Percentiles rank a stretch among this genome's conserved stretches.
phyloP scores from a whole-genome alignment of 2,113 vertebrate species.

The Danio rerio region GRCz12tu NC_133197.1:14378001-14378500 shows the following conservation, averaged over 20 bases:
- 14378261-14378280: slow-evolving; percentile 33
- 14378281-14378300: not conserved
- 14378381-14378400: slow-evolving; percentile 39
- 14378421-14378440: slow-evolving; percentile 52
- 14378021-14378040: not conserved
- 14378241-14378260: not conserved
- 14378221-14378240: not conserved
- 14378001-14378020: not conserved
- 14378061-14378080: not conserved
- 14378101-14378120: not conserved
- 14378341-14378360: slow-evolving; percentile 42
- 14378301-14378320: slow-evolving; percentile 46
- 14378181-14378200: slow-evolving; percentile 2
- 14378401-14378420: slow-evolving; percentile 42
- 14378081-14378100: not conserved
- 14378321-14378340: slow-evolving; percentile 31
- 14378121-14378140: not conserved
- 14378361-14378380: slow-evolving; percentile 10
- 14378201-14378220: not conserved
- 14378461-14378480: slow-evolving; percentile 32
- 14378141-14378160: not conserved
- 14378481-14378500: slow-evolving; percentile 27
- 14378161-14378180: not conserved
- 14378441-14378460: slow-evolving; percentile 38
- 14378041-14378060: not conserved